Percentiles rank a stretch among this genome's conserved stretches.
phyloP scores from a whole-genome alignment of 2,113 vertebrate species.

The Xenopus borealis region DNA sequence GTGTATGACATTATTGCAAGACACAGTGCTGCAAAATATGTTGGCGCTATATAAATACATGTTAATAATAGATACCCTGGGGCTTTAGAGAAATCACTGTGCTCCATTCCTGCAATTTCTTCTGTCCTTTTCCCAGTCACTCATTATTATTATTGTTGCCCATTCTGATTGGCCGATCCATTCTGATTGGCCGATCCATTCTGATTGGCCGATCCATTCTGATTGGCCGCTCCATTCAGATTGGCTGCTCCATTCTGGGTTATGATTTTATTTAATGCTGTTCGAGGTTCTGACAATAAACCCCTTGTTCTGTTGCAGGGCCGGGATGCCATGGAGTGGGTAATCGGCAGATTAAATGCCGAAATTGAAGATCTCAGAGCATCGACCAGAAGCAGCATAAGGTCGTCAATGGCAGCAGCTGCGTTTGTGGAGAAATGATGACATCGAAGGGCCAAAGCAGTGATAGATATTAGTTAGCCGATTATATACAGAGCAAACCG shows the following conservation, averaged over 20 bases:
- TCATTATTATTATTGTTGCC: no score
- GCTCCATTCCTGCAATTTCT: no score
- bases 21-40: no score
- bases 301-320: slow-evolving; percentile 66
- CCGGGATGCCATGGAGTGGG: slow-evolving; percentile 96
- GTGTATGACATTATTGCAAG: no score
- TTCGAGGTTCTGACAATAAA: no score
- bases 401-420: slow-evolving; percentile 85
- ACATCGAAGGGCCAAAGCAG: rapidly evolving
- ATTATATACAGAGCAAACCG: slow-evolving; percentile 23
- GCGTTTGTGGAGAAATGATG: slow-evolving; percentile 80
- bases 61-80: no score
- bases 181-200: no score
- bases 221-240: background rate
- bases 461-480: background rate
- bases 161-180: no score
- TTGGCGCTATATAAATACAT: no score
- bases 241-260: no score
- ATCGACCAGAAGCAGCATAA: slow-evolving; percentile 83
- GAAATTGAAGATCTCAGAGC: slow-evolving; percentile 91
- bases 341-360: slow-evolving; percentile 84
- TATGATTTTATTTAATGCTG: no score
- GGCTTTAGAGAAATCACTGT: background rate
- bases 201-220: background rate
- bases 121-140: no score